Evolutionary conservation across 53 echinoderm and acorn worm genomes (phyloP).

Genomic region (Arbacia lixula): DNA sequence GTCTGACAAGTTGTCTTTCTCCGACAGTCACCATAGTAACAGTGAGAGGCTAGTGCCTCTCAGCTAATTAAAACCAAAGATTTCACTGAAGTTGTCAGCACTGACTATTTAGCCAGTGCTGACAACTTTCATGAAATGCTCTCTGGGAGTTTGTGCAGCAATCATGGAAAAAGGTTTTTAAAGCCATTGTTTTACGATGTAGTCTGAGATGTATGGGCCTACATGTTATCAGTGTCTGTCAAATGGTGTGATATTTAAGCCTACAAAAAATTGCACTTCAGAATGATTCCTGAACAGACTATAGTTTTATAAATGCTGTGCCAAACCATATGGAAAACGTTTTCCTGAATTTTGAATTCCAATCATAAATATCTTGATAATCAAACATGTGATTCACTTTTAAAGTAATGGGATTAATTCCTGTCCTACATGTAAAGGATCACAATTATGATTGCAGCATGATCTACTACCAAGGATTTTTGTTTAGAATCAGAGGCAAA

Average conservation of each 20-base stretch:
- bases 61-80: no score
- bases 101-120: no score
- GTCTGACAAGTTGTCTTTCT: no score
- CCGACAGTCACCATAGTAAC: no score
- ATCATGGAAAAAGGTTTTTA: no score
- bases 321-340: background rate
- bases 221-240: conserved; percentile 24
- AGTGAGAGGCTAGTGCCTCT: no score
- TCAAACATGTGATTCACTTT: conserved; percentile 15
- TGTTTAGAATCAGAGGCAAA: conserved; percentile 10
- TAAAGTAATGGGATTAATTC: conserved; percentile 7
- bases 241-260: conserved; percentile 30
- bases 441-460: conserved; percentile 24
- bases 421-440: conserved; percentile 21
- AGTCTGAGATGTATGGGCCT: conserved; percentile 18
- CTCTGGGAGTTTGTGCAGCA: no score
- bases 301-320: conserved; percentile 12
- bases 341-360: conserved; percentile 14
- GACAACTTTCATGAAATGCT: no score
- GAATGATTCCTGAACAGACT: conserved; percentile 15
- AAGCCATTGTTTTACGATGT: background rate
- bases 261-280: conserved; percentile 11
- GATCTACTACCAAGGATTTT: conserved; percentile 7
- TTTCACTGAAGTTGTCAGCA: no score
- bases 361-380: conserved; percentile 30